Base-by-base conservation (phyloP, 2,888 invertebrate genomes). In the Zygothrica quintamaculata region DNA sequence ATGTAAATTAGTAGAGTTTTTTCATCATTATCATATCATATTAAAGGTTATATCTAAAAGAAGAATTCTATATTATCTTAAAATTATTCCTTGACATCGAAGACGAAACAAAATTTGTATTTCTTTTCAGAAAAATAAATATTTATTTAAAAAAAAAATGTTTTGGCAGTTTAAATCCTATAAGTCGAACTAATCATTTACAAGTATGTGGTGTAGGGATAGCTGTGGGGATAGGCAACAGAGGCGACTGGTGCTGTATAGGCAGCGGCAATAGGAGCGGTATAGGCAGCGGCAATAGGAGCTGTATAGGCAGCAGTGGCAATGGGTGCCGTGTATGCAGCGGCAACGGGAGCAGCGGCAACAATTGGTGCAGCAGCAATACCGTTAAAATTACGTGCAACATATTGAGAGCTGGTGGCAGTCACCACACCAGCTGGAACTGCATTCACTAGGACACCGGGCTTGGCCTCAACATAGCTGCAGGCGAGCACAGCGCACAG, bases 311-410 rank as follows among this genome's bases (percentile, higher is more conserved):
- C 84, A 3, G 81, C 82, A 0, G 88, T 86, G 18, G 89, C 88
- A 34, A 85, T 71, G 0, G 89, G 86, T 0, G 88, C 78, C 1
- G 69, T 68, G 2, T 75, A 84, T 3, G 84, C 87, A 5, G 84
- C 81, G 0, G 73, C 79, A 52, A 71, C 37, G 8, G 47, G 78
- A 3, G n/a, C n/a, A n/a, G n/a, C n/a, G n/a, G 89, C 84, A 7
- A 90, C 74, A 48, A 85, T 58, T 15, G 84, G 89, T 37, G 91
- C 89, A 66, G 92, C 89, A 12, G 93, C 93, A 11, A 93, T 79
- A 8, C 93, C 92, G 74, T 93, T 93, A 89, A 92, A 93, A 74
- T 93, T 93, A 61, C 93, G 91, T 4, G 93, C 92, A 72, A 93
- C 88, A 34, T 93, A 92, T 84, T 94, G 93, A 13, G 93, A 93